These are phyloP conservation scores for Plumapathes pennacea DNA, from an alignment of 92 coral and sea anemone genomes.

Conservation along the genomic window DNA sequence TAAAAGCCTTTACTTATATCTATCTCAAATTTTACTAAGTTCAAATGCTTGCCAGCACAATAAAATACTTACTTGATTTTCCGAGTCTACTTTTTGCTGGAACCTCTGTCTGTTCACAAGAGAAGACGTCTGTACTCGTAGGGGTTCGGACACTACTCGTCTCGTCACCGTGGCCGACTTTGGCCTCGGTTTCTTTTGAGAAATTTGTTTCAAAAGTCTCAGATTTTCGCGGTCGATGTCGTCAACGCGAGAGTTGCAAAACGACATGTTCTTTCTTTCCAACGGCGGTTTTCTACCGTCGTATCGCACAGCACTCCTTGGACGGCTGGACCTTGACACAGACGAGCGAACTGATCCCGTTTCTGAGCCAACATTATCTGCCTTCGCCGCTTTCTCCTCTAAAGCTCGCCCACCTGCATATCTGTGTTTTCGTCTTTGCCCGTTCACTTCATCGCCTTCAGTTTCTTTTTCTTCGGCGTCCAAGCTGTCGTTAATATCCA, in stretches of 20 bases:
- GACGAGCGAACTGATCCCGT: constrained; percentile 48
- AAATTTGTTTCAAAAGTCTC: constrained; percentile 77
- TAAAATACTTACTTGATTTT: constrained; percentile 72
- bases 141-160: constrained; percentile 62
- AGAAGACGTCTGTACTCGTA: constrained; percentile 83
- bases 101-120: constrained; percentile 90
- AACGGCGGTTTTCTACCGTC: constrained; percentile 55
- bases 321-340: constrained; percentile 55
- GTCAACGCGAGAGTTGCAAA: constrained; percentile 72
- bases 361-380: constrained; percentile 1
- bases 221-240: constrained; percentile 95
- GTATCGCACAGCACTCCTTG: constrained; percentile 59
- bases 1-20: no score
- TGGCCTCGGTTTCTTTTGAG: constrained; percentile 60
- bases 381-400: no score
- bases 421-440: constrained; percentile 14
- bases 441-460: constrained; percentile 14
- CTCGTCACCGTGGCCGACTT: constrained; percentile 58
- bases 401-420: no score
- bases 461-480: constrained; percentile 34
- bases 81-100: constrained; percentile 84
- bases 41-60: not conserved
- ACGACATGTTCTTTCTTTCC: constrained; percentile 88
- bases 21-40: no score
- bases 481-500: constrained; percentile 91